A percentile compares a stretch with the other conserved stretches of the same genome.
Conservation (phyloP, 2,888 invertebrate genomes). For the Zhuqinia jingwanae region DNA sequence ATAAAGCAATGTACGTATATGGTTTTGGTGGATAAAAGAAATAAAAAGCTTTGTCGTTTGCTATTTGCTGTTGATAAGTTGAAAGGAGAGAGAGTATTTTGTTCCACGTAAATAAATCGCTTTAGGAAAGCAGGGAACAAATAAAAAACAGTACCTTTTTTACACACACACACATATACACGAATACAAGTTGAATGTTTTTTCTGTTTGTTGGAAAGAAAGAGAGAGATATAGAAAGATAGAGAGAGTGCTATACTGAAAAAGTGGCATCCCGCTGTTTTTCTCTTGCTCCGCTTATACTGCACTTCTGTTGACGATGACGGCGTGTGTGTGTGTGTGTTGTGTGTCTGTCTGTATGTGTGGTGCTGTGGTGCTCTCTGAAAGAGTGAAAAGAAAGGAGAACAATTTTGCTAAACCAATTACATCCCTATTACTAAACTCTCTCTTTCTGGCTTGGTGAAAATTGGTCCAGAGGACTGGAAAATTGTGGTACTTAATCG, state of each 20-base stretch:
- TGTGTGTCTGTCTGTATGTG: too few relatives aligned
- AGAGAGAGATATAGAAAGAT: too few relatives aligned
- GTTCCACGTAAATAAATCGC: slow-evolving; percentile 41
- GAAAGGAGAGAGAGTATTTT: not conserved
- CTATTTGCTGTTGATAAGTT: not conserved
- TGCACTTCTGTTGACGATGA: slow-evolving; percentile 10
- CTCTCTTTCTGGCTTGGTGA: slow-evolving; percentile 44
- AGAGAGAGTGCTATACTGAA: not conserved
- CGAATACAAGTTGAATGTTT: too few relatives aligned
- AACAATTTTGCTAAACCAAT: slow-evolving; percentile 69
- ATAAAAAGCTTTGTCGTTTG: not conserved
- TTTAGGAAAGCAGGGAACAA: slow-evolving; percentile 36
- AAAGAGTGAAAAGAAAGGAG: slow-evolving; percentile 43
- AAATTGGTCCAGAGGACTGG: slow-evolving; percentile 67
- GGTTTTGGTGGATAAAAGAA: not conserved
- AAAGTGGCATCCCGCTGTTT: slow-evolving; percentile 53
- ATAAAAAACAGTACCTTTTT: slow-evolving; percentile 25
- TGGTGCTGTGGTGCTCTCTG: not conserved
- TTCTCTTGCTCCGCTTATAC: not conserved
- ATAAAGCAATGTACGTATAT: too few relatives aligned
- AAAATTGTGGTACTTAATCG: slow-evolving; percentile 72
- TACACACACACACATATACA: not conserved
- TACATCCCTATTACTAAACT: slow-evolving; percentile 68
- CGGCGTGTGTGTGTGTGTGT: too few relatives aligned
- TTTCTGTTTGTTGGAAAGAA: not conserved